Evolutionary conservation across 2,797 vertebrate species (phyloP), one percentile per base, ranked within the genome.

Genomic region (Prionace glauca): DNA sequence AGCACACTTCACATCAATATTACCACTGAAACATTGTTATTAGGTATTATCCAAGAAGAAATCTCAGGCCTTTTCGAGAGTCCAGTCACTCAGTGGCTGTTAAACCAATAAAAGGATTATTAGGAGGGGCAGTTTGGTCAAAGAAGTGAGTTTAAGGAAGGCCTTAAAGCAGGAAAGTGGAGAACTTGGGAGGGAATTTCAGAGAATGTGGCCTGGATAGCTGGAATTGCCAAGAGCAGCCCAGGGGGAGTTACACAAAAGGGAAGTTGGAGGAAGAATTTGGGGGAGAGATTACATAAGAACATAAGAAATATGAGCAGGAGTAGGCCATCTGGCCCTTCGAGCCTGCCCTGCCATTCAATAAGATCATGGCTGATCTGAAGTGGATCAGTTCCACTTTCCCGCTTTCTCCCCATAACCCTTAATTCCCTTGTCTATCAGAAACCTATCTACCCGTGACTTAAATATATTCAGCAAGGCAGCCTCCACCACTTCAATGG

Each of bases 1-100:
- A 98, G 97, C 95, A 24, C 8, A 9, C 12, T 71, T 79, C 0
- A 2, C 20, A 93, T 50, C 12, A 8, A 65, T 92, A 41, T 5
- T 24, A 41, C n/a, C 24, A 36, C 18, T 24, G 45, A 77, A 77
- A 14, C 74, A 16, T 77, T n/a, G 10, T 45, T 10, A 45, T 84
- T 10, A 45, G 2, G 41, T 20, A 45, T 92, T 92, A 14, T 18
- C 5, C n/a, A 20, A 3, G 10, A 62, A 67, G 22, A 92, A 84
- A 16, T 8, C 16, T n/a, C n/a, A 67, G 50, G 18, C 32, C 67
- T 3, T 92, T 67, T 56, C 62, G 4, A 91, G 36, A 20, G 79
- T 5, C 16, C n/a, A 92, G 36, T 92, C 32, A 36, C 4, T 32
- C 12, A 1, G 26, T 56, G 16, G 26, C 60, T 26, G 24, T 11